These are phyloP conservation scores for Stramonita haemastoma DNA, from an alignment of 2,888 invertebrate genomes.

Conservation along the genomic window DNA sequence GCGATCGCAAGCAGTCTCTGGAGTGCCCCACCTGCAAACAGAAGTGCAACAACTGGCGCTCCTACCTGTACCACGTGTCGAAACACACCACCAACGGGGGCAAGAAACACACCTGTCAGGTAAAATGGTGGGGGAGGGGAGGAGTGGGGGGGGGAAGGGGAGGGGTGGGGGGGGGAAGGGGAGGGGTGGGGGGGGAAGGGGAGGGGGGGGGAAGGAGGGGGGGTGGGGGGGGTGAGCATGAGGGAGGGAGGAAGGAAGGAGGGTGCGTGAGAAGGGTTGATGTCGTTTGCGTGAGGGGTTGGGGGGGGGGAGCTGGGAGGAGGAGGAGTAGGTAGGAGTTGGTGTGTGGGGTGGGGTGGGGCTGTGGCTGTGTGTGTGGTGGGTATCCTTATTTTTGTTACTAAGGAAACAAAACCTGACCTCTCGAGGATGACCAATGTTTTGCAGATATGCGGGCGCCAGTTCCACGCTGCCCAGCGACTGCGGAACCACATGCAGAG, in stretches of 20 bases:
- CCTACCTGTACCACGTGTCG: constrained; percentile 51
- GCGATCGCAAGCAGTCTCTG: constrained; percentile 49
- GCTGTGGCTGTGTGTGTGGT: not conserved
- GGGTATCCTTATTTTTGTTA: not conserved
- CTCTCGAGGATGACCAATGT: too few relatives aligned
- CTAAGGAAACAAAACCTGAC: too few relatives aligned
- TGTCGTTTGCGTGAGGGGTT: too few relatives aligned
- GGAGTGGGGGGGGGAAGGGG: not conserved
- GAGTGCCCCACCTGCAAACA: constrained; percentile 49
- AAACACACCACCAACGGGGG: constrained; percentile 51
- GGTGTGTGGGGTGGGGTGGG: too few relatives aligned
- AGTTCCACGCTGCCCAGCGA: constrained; percentile 51
- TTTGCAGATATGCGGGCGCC: constrained; percentile 50
- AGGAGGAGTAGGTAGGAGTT: not conserved
- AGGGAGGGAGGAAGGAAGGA: too few relatives aligned
- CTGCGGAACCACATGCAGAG: constrained; percentile 51
- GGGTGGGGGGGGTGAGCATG: too few relatives aligned
- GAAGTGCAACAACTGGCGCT: constrained; percentile 49
- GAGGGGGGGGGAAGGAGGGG: too few relatives aligned
- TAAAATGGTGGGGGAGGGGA: not conserved
- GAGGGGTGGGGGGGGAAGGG: too few relatives aligned
- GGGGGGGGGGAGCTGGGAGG: too few relatives aligned
- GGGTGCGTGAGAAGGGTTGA: too few relatives aligned
- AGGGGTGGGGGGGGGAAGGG: too few relatives aligned
- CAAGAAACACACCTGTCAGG: constrained; percentile 45